A percentile compares a stretch with the other conserved stretches of the same genome.
phyloP scores from a whole-genome alignment of 2,888 invertebrate species.

The Amitus sp. region DNA sequence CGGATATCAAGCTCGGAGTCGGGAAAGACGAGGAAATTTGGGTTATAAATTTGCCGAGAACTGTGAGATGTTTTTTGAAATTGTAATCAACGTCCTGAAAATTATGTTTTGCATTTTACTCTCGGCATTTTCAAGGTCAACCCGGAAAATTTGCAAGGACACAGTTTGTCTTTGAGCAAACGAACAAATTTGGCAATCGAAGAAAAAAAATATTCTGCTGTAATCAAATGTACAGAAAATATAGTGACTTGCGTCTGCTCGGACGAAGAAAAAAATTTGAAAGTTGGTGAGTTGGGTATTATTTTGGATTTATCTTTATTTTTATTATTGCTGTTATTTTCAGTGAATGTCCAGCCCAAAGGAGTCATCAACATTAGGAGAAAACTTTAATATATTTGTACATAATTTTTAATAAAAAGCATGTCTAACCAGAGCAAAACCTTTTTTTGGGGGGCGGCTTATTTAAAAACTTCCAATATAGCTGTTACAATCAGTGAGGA shows the following conservation, averaged over 20 bases:
- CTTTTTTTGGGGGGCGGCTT: no score
- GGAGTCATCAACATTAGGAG: neutral
- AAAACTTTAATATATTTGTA: neutral
- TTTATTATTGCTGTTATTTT: neutral
- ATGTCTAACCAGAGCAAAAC: no score
- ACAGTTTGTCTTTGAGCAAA: neutral
- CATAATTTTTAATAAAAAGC: no score
- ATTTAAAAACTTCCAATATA: no score
- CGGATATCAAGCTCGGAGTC: neutral
- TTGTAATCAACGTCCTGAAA: neutral
- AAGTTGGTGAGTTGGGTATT: conserved; percentile 1
- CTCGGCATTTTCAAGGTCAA: neutral
- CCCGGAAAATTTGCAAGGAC: conserved; percentile 1
- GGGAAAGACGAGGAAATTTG: neutral
- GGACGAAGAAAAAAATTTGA: neutral
- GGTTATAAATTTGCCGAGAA: neutral
- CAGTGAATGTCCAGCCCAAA: neutral
- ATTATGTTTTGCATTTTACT: neutral
- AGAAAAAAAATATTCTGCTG: neutral
- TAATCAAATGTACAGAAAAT: neutral
- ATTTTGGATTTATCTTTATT: conserved; percentile 6
- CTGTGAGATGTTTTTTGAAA: neutral
- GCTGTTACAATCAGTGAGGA: no score
- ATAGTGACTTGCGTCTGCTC: neutral
- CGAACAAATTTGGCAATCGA: neutral